Conservation (phyloP, 2,113 vertebrate species). For the Xiphophorus hellerii region DNA sequence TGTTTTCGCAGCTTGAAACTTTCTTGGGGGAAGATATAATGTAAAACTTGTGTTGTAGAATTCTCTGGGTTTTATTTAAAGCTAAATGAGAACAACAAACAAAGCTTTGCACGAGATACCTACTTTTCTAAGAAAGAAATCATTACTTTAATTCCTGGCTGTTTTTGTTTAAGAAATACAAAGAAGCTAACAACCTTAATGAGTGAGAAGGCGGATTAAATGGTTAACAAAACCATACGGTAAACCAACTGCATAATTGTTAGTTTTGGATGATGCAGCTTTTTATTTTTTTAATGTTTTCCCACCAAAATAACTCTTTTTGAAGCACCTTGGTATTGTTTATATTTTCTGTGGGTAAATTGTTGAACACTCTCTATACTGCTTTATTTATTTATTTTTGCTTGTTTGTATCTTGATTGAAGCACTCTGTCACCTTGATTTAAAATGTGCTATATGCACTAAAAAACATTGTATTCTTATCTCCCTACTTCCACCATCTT, state of each 20-base stretch:
- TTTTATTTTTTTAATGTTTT: not conserved
- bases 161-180: not conserved
- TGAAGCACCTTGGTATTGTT: not conserved
- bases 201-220: not conserved
- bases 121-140: not conserved
- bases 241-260: not conserved
- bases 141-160: not conserved
- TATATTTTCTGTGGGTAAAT: not conserved
- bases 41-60: not conserved
- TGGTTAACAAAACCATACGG: not conserved
- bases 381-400: no score
- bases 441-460: no score
- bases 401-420: no score
- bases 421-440: no score
- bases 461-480: no score
- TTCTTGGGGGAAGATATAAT: not conserved
- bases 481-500: no score
- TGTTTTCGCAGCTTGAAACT: not conserved
- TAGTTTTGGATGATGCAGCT: not conserved
- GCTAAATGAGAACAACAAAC: not conserved
- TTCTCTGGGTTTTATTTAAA: not conserved
- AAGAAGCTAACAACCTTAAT: not conserved
- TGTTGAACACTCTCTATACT: not conserved
- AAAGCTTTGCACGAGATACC: not conserved
- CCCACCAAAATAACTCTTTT: not conserved